A percentile compares a stretch with the other conserved stretches of the same genome.
phyloP scores from a whole-genome alignment of 2,888 invertebrate species.

The Strigamia crassipes region DNA sequence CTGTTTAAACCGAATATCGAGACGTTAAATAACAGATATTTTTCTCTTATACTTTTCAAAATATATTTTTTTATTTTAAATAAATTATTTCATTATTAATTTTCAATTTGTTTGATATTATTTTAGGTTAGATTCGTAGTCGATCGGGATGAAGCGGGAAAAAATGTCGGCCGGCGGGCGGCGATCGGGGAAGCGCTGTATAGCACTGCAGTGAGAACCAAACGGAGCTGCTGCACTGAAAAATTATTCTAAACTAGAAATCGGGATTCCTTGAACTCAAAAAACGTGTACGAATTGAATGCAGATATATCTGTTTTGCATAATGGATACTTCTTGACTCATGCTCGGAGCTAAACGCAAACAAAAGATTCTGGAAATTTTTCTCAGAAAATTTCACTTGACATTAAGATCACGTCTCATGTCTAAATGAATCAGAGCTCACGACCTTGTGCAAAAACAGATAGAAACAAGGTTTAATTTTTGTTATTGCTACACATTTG shows the following conservation, averaged over 20 bases:
- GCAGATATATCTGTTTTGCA: slow-evolving; percentile 26
- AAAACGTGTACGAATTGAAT: slow-evolving; percentile 28
- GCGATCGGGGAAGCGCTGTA: background rate
- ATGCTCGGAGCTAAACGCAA: slow-evolving; percentile 26
- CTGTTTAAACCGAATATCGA: background rate
- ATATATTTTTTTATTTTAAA: background rate
- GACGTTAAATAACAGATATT: no score
- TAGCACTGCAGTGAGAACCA: background rate
- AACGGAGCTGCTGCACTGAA: background rate
- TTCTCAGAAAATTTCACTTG: slow-evolving; percentile 27
- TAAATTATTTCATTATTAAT: background rate
- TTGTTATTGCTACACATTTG: slow-evolving; percentile 30
- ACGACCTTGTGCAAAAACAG: slow-evolving; percentile 22
- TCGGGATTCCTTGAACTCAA: slow-evolving; percentile 26
- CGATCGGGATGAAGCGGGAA: background rate
- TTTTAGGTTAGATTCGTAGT: background rate
- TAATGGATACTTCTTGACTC: slow-evolving; percentile 26
- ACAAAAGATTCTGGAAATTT: slow-evolving; percentile 23
- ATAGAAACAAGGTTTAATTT: slow-evolving; percentile 18
- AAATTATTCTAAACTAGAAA: background rate
- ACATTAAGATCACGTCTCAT: slow-evolving; percentile 5
- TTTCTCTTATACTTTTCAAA: no score
- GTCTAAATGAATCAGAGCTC: slow-evolving; percentile 14
- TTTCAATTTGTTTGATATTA: no score
- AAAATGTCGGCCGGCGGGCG: background rate